These are phyloP conservation scores for Morinoia aosen DNA, from an alignment of 2,888 invertebrate species.

Conservation along the genomic window DNA sequence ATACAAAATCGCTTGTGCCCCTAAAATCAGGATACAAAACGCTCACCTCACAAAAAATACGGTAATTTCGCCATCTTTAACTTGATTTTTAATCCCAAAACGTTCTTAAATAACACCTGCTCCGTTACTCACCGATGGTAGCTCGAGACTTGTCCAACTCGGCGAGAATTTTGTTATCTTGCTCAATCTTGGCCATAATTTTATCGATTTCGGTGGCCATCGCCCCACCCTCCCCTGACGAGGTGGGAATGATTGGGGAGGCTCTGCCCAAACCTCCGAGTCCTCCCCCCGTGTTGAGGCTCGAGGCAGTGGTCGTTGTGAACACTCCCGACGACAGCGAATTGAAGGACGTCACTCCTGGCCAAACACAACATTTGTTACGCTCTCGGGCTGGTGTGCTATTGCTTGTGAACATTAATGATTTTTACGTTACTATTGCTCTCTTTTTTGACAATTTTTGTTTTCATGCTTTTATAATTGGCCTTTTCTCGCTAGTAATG, in stretches of 20 bases:
- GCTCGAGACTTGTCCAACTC: slow-evolving; percentile 83
- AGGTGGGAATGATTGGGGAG: not conserved
- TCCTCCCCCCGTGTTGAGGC: slow-evolving; percentile 32
- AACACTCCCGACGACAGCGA: slow-evolving; percentile 65
- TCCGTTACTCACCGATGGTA: slow-evolving; percentile 66
- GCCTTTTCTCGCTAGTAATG: too few species aligned
- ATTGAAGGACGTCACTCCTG: slow-evolving; percentile 65
- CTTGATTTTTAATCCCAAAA: not conserved
- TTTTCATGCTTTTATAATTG: too few species aligned
- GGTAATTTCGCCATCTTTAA: not conserved
- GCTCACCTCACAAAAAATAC: not conserved
- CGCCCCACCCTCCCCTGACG: not conserved
- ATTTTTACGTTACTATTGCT: too few species aligned
- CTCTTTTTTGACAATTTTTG: too few species aligned
- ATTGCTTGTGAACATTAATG: too few species aligned
- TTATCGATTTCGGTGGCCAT: slow-evolving; percentile 82
- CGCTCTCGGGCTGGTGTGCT: too few species aligned
- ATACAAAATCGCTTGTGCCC: not conserved
- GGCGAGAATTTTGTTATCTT: slow-evolving; percentile 82
- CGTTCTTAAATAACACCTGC: not conserved
- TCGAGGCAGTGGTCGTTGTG: slow-evolving; percentile 63
- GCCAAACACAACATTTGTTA: not conserved
- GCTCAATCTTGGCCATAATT: slow-evolving; percentile 95
- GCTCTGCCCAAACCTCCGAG: slow-evolving; percentile 19
- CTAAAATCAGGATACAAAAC: not conserved